Conservation (phyloP, 2,113 vertebrate species). For the Psettodes erumei region DNA sequence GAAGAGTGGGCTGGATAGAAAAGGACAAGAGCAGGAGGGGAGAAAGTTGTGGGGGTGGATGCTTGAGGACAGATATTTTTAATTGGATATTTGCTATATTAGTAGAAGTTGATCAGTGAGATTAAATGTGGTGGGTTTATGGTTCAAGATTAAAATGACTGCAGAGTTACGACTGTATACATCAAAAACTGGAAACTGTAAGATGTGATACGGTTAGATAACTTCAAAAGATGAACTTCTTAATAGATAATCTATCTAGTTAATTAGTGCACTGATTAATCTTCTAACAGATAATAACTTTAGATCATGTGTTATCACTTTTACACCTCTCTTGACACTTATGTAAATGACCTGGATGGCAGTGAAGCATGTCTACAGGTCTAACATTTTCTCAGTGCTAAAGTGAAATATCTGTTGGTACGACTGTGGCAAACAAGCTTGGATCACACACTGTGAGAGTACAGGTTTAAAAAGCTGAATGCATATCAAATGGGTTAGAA, state of each 20-base stretch:
- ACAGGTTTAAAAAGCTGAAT: neutral
- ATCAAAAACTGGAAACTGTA: no score
- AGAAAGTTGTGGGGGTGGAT: conserved; percentile 26
- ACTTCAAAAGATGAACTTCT: conserved; percentile 43
- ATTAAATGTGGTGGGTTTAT: conserved; percentile 31
- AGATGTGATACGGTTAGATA: conserved; percentile 42
- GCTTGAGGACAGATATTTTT: conserved; percentile 29
- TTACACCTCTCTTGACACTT: conserved; percentile 1
- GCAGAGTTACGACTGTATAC: conserved; percentile 1
- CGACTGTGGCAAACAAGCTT: neutral
- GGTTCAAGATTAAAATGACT: conserved; percentile 36
- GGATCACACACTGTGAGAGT: neutral
- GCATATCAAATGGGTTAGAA: neutral
- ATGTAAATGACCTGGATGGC: conserved; percentile 10
- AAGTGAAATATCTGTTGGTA: neutral
- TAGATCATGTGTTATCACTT: conserved; percentile 36
- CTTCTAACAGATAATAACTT: conserved; percentile 36
- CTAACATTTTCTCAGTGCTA: neutral
- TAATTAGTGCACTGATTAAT: conserved; percentile 64
- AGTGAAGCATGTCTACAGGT: neutral
- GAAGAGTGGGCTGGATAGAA: conserved; percentile 25
- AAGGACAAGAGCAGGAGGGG: conserved; percentile 11
- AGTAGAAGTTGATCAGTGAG: conserved; percentile 17
- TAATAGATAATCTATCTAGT: conserved; percentile 51
- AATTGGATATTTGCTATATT: conserved; percentile 52